Evolutionary conservation across 2,888 invertebrate genomes (phyloP).

Genomic region (Xestia sexstrigata): DNA sequence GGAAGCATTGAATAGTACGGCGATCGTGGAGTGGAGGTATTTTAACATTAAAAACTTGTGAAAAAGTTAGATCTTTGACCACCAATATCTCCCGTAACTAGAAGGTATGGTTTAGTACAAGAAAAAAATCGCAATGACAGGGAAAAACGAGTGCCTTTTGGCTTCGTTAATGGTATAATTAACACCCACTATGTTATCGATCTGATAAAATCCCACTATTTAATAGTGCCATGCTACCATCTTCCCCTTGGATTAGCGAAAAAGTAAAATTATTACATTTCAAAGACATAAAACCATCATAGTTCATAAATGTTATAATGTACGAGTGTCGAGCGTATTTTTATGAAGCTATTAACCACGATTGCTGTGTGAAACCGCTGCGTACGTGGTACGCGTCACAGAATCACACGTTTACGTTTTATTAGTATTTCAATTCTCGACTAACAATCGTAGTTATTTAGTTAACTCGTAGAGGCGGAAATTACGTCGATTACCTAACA

Average conservation of each 20-base stretch:
- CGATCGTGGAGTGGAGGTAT: too few species aligned
- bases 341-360: slow-evolving; percentile 51
- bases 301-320: slow-evolving; percentile 33
- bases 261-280: slow-evolving; percentile 20
- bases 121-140: too few species aligned
- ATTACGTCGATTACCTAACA: slow-evolving; percentile 6
- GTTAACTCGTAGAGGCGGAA: slow-evolving; percentile 9
- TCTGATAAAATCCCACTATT: not conserved
- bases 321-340: slow-evolving; percentile 44
- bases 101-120: too few species aligned
- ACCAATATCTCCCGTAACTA: too few species aligned
- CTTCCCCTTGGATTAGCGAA: slow-evolving; percentile 1
- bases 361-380: slow-evolving; percentile 38
- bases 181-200: not conserved
- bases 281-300: slow-evolving; percentile 33
- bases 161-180: too few species aligned
- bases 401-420: slow-evolving; percentile 20
- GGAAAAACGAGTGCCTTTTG: too few species aligned
- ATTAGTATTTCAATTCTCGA: slow-evolving; percentile 25
- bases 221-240: not conserved
- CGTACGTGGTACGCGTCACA: slow-evolving; percentile 25
- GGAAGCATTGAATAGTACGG: too few species aligned
- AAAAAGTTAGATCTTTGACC: too few species aligned
- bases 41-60: too few species aligned
- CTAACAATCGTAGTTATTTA: slow-evolving; percentile 22